Base-by-base conservation (phyloP, 1,140 invertebrate genomes). In the Drosophila persimilis region DNA sequence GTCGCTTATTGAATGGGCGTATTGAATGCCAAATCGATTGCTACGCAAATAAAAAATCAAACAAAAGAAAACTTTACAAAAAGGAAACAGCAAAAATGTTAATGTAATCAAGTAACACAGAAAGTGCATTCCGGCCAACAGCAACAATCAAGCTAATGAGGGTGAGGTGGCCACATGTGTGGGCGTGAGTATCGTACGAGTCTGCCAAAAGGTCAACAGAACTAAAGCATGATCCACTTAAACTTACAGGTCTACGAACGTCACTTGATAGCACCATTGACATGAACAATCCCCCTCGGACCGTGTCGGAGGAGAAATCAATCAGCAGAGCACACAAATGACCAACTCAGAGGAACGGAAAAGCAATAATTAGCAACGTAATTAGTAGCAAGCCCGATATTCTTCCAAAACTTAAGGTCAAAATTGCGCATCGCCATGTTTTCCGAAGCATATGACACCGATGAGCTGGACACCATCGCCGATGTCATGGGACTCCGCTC, bases 381-480 rank as follows among this genome's bases (percentile, higher is more conserved):
- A 43, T 35, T 15, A 57, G 39, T 22, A 31, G 22, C 15, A 46
- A 47, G 15, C 50, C 24, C 26, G 6, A 13, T 8, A 22, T 35
- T 52, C 73, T 57, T 74, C 20, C 64, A 55, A 39, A 39, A 39
- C 3, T 13, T 11, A 39, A 39, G 35, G 35, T 39, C 4, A 48
- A 55, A 31, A 31, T 43, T 22, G 47, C 45, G 2, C 47, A 41
- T 39, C 11, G 35, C 35, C 67, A 93, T 94, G 93, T 93, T 93
- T 89, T 93, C 93, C 45, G 93, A 93, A 26, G 46, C 55, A 0
- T 63, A 78, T 51, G 90, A 91, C 47, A 73, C 93, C 46, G 93
- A 93, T 70, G 94, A 94, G 89, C 92, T 95, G 90, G 94, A 95
- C 92, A 94, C 94, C 54, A 93, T 94, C 77, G 93, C 93, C 66